Evolutionary conservation across 1,140 invertebrate species (phyloP), one percentile per base, ranked within the genome.

Genomic region (Heliothis virescens): DNA sequence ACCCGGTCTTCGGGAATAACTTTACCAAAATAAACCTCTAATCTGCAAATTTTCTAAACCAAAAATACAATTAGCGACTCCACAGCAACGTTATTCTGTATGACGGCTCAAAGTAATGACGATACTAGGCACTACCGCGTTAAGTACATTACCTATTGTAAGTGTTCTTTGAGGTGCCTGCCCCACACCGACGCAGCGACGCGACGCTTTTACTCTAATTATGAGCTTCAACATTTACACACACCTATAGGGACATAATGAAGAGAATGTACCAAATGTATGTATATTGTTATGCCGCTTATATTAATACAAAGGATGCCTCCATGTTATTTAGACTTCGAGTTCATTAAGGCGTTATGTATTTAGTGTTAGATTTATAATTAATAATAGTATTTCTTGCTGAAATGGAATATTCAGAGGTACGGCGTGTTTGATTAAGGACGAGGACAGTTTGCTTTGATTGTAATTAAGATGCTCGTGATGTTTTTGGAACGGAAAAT

Each of bases 61-160:
- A 41, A 78, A 29, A 53, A 57, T n/a, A 65, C 18, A 77, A 77
- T 65, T 47, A 67, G 16, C 82, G 50, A 79, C 90, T 92, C 88
- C 78, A 88, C 57, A 63, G 63, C 29, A 82, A 65, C 81, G 52
- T 69, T 86, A 76, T 91, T 89, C 87, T 80, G 29, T 82, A 82
- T 82, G 85, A 86, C 82, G 83, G 80, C 84, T 91, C 90, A 89
- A 87, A 91, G 91, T 91, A 90, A 91, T 89, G 88, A 89, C 87
- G 89, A 87, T 87, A 89, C 87, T 86, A 92, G 87, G 87, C 86
- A 87, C 85, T 87, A 86, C 87, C 86, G 84, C 83, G 85, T 91
- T 92, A 92, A 94, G 92, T 92, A 94, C 91, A 93, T 94, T 94
- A 93, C 87, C 90, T 90, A 94, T 92, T 94, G 91, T 92, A 92